Base-by-base conservation (phyloP, 2,797 vertebrate species). In the Spea hammondii region DNA sequence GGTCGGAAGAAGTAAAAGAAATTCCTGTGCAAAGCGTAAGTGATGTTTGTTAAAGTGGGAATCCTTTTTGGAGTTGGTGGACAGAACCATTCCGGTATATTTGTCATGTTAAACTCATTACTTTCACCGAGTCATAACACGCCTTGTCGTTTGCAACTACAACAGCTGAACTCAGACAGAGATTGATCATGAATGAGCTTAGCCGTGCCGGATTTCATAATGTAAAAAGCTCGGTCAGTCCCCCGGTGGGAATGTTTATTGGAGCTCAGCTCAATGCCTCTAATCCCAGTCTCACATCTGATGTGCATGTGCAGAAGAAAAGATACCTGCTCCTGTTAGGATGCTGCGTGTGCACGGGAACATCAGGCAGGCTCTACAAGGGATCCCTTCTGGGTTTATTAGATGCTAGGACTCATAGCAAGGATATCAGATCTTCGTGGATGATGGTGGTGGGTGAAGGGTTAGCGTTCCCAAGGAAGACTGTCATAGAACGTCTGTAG, bases 221-320 rank as follows among this genome's bases (percentile, higher is more conserved):
- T 55, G 57, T 47, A 45, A 47, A 51, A 51, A 65, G 55, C 14
- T 45, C 69, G 69, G 79, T 72, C 64, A 76, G 53, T 67, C 48
- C 66, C 45, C 54, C 49, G 46, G 70, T 76, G 32, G 59, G 74
- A 55, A 50, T 4, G 51, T 75, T 8, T 46, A 8, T 46, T 48
- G 32, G 32, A 32, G 32, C 32, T 32, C 32, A 32, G 32, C 32
- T 32, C 32, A 32, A 32, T 32, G 32, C 32, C 32, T 32, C 32
- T 32, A 3, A 32, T 32, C 66, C 55, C 70, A n/a, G 69, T 51
- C 46, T 49, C 67, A 76, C 78, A 75, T 80, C 66, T 80, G 79
- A 76, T 14, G 48, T 57, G 55, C 79, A 76, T 72, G 72, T 80
- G 79, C 6, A 55, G 59, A 76, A 45, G 54, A 80, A 75, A 45